Base-by-base conservation (phyloP, 1,140 invertebrate species). In the Steinernema feltiae region DNA sequence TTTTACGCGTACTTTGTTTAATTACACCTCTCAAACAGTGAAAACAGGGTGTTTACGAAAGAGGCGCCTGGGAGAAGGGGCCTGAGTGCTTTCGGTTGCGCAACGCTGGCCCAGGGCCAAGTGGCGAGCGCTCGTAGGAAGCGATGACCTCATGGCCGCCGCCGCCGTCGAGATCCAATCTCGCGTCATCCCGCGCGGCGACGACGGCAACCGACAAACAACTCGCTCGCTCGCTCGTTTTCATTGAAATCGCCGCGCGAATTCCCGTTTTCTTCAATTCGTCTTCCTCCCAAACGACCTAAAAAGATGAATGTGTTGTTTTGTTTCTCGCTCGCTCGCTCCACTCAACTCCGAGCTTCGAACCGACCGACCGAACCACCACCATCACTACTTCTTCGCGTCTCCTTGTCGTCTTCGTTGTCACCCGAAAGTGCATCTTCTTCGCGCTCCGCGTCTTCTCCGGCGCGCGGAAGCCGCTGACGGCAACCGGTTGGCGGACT, bases 221-320 rank as follows among this genome's bases (percentile, higher is more conserved):
- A n/a, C n/a, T n/a, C n/a, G 7, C 35, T 7, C 35, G 35, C 35
- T 41, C 18, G n/a, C 35, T 18, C 7, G 18, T 41, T 41, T 41
- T 41, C 35, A 41, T 41, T 18, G 35, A 41, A 41, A 41, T 41
- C 35, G 35, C 35, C 35, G 35, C 35, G 35, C 18, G 7, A 18
- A 41, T 41, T 41, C 35, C 18, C 35, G 35, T 41, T 41, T 41
- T 41, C 35, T 41, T 41, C 35, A 27, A 63, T 63, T 63, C 53
- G 24, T 63, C 24, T 63, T 7, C 24, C 53, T 21, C 53, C 24
- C 24, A 7, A 63, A 63, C 24, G 53, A 63, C 53, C 53, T 21
- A 63, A 63, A 63, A 63, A 63, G 53, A 63, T 63, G 24, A 63
- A 63, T 63, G 53, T 63, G 53, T 63, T 63, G 53, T 63, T 63